Evolutionary conservation across 2,113 vertebrate species (phyloP).

Genomic region (Desmodus rotundus): DNA sequence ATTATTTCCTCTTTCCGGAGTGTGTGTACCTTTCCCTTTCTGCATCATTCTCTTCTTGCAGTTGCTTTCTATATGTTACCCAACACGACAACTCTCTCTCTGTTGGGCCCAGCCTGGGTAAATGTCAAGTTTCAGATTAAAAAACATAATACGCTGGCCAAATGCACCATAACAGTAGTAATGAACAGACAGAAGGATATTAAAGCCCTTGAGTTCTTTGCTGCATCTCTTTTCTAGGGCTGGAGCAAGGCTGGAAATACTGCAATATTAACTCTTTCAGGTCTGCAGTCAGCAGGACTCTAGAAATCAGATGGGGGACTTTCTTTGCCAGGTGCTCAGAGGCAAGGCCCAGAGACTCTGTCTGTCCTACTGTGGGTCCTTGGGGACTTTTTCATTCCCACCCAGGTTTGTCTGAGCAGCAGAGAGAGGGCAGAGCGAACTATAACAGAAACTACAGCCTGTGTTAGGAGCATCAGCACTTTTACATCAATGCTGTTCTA

Average conservation of each 20-base stretch:
- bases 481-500: accelerated
- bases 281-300: not conserved
- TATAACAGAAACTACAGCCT: not conserved
- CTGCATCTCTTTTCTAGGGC: not conserved
- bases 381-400: not conserved
- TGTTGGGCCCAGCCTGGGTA: not conserved
- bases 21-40: not conserved
- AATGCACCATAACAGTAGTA: not conserved
- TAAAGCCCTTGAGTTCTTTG: not conserved
- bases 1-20: not conserved
- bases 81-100: not conserved
- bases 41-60: not conserved
- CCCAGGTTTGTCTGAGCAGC: not conserved
- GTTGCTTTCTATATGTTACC: accelerated
- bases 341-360: not conserved
- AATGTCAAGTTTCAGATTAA: not conserved
- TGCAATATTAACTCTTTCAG: not conserved
- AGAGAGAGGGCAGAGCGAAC: not conserved
- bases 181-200: not conserved
- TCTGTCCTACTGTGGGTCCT: not conserved
- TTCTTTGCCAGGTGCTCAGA: not conserved
- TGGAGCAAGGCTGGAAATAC: not conserved
- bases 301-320: not conserved
- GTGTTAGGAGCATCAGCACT: not conserved
- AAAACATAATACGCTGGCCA: not conserved